phyloP scores from a whole-genome alignment of 1,140 invertebrate species.

The Bombus waltoni region DNA sequence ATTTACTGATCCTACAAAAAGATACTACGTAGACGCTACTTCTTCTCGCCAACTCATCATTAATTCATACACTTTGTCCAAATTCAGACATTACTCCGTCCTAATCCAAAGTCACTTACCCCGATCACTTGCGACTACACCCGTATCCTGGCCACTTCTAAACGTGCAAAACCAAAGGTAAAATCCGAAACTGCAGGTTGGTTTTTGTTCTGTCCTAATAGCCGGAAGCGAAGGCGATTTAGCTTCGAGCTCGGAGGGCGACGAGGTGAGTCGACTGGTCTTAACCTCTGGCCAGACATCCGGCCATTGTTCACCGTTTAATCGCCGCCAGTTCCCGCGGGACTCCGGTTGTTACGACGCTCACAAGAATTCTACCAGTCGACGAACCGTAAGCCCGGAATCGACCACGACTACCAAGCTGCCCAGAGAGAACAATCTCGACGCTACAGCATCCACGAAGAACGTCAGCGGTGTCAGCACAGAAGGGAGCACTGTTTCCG shows the following conservation, averaged over 20 bases:
- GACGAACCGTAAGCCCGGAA: slow-evolving; percentile 75
- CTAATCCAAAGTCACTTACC: too few species aligned
- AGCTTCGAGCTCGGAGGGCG: slow-evolving; percentile 90
- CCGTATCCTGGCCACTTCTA: too few species aligned
- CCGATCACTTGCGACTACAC: not conserved
- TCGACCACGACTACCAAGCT: slow-evolving; percentile 66
- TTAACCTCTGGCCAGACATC: slow-evolving; percentile 78
- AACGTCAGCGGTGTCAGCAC: slow-evolving; percentile 33
- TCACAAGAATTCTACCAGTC: slow-evolving; percentile 81
- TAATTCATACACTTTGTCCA: too few species aligned
- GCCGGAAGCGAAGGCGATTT: slow-evolving; percentile 87
- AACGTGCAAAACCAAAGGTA: not conserved
- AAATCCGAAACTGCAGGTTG: not conserved
- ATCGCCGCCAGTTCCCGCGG: slow-evolving; percentile 88
- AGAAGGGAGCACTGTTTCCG: slow-evolving; percentile 58
- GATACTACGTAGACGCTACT: too few species aligned
- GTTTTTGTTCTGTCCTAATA: slow-evolving; percentile 46
- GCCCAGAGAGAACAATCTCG: slow-evolving; percentile 78
- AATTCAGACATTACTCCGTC: too few species aligned
- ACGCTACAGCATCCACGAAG: slow-evolving; percentile 59
- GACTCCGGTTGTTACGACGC: slow-evolving; percentile 92
- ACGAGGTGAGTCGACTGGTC: slow-evolving; percentile 83
- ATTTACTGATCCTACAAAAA: too few species aligned
- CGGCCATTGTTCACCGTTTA: slow-evolving; percentile 86
- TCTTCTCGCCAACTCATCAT: too few species aligned